Evolutionary conservation across 2,113 vertebrate genomes (phyloP), one percentile per base, ranked within the genome.

Genomic region (Nerophis ophidion): DNA sequence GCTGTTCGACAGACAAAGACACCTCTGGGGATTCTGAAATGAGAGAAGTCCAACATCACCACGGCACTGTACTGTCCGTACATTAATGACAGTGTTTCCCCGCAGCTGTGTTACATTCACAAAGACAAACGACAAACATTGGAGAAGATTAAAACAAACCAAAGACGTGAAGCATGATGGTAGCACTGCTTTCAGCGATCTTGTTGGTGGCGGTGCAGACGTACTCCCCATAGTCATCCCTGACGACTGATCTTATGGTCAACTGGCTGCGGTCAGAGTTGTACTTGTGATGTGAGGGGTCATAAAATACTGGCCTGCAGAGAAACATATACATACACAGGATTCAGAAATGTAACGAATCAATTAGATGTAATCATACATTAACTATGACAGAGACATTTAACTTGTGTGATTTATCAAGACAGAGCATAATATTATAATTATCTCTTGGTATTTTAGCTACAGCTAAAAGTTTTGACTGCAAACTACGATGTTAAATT

Each of bases 241-340:
- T 77, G 7, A 47, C 48, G 7, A 91, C 76, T 26, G 78, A 77
- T 3, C 12, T 70, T 26, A 91, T 86, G 4, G 44, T 83, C 70
- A 91, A 35, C 48, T 84, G 64, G 59, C 89, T 91, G 51, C 62
- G 71, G 70, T 91, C 86, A 1, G 87, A 87, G 81, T 90, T 90
- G 67, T 85, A 89, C 11, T 61, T 61, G 66, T 89, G 86, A 10
- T 11, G 84, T 33, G 70, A 72, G 0, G 66, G 45, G 53, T 90
- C 83, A 46, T 64, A 73, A 1, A 8, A 0, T 0, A 58, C 4
- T 0, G 89, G 90, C 67, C 89, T 91, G 40, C 40, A 6, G 46
- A 26, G 10, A 75, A 56, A 62, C 5, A 10, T 33, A 60, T 44
- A 12, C 12, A 42, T 42, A 42, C 40, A 9, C 2, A 40, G 3